Base-by-base conservation (phyloP, 2,797 vertebrate genomes). In the Myotis planiceps region DNA sequence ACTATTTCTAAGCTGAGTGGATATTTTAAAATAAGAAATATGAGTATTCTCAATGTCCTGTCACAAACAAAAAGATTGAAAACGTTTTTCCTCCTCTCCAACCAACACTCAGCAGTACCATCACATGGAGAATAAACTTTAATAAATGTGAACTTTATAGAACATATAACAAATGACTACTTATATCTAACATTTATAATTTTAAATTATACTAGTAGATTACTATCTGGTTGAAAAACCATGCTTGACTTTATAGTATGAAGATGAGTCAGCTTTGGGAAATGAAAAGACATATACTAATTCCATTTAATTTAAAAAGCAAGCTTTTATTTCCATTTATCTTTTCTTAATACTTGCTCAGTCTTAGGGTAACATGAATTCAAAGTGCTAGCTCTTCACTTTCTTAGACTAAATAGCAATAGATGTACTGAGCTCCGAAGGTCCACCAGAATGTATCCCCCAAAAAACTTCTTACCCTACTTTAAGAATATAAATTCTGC, bases 221-320 rank as follows among this genome's bases (percentile, higher is more conserved):
- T 90, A 55, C 65, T 69, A 71, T 68, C 27, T 92, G 8, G 5
- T 76, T 53, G 21, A 90, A 80, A 45, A 79, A 10, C 6, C 9
- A 60, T 63, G 53, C 1, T 78, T 84, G 37, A 60, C 2, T 60
- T 86, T 79, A 65, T 12, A 60, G 3, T 69, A 34, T 72, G 7
- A 2, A 16, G 9, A 29, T 16, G 2, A 92, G 14, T 66, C 9
- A 68, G 15, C 72, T 90, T 60, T n/a, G 66, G 63, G 60, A 80
- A 66, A 42, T 78, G 49, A 92, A 94, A 79, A 72, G 9, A 25
- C 6, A 68, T 37, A 1, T 29, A 85, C 6, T 78, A 18, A 74
- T 63, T 71, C 53, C 25, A 6, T 81, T 42, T 94, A 78, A 82
- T 81, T 94, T 84, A 65, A 92, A 92, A 83, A 80, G 23, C 8